phyloP scores from a whole-genome alignment of 1,140 invertebrate species.

The Ips typographus region DNA sequence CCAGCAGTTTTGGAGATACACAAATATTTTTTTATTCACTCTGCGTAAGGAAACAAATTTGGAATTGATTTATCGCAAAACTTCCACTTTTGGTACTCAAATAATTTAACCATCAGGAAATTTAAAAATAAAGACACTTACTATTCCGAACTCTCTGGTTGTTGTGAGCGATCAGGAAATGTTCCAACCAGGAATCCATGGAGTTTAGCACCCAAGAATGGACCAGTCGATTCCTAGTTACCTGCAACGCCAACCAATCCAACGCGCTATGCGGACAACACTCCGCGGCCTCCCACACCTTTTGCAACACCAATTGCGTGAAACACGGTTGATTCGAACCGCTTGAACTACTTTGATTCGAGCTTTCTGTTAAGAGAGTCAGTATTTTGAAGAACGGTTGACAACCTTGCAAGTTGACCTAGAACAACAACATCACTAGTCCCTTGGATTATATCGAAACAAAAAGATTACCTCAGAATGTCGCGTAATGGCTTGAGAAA shows the following conservation, averaged over 20 bases:
- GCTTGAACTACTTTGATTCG: constrained; percentile 58
- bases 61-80: too few relatives aligned
- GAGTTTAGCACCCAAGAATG: constrained; percentile 86
- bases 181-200: constrained; percentile 86
- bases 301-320: constrained; percentile 81
- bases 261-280: constrained; percentile 86
- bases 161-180: constrained; percentile 81
- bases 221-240: constrained; percentile 82
- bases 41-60: too few relatives aligned
- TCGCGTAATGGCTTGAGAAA: constrained; percentile 86
- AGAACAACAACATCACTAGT: neutral
- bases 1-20: too few relatives aligned
- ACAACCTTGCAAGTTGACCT: constrained; percentile 59
- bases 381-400: constrained; percentile 91
- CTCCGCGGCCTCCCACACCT: constrained; percentile 89
- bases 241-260: constrained; percentile 86
- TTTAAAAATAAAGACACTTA: constrained; percentile 47
- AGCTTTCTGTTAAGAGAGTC: constrained; percentile 73
- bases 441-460: too few relatives aligned
- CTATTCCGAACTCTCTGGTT: constrained; percentile 83
- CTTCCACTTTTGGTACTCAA: too few relatives aligned
- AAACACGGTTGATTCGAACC: constrained; percentile 83
- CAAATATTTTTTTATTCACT: too few relatives aligned
- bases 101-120: too few relatives aligned
- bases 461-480: constrained; percentile 70